Conservation (phyloP, 2,888 invertebrate genomes). For the Caenorhabditis sp. region DNA sequence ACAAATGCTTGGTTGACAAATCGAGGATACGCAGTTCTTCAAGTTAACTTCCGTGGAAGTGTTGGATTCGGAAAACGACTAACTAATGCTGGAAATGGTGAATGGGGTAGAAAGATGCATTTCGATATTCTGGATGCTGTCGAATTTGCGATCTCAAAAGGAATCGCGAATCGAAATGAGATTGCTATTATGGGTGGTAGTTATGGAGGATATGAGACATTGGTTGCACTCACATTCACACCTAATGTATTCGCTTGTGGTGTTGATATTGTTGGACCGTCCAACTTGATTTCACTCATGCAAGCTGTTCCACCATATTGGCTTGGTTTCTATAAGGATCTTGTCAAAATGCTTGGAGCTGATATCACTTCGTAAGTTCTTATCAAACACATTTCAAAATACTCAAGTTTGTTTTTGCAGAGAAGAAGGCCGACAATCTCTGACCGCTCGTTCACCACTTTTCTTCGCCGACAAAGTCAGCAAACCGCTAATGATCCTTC, state of each 20-base stretch:
- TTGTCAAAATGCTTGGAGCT: conserved; percentile 62
- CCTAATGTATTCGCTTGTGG: conserved; percentile 69
- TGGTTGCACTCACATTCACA: conserved; percentile 69
- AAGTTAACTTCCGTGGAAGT: conserved; percentile 69
- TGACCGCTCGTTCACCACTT: conserved; percentile 65
- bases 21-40: conserved; percentile 68
- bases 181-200: conserved; percentile 66
- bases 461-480: conserved; percentile 67
- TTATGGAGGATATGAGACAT: conserved; percentile 69
- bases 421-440: conserved; percentile 60
- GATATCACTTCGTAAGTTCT: conserved; percentile 49
- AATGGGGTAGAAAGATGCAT: conserved; percentile 71
- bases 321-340: conserved; percentile 67
- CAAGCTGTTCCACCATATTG: conserved; percentile 70
- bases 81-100: conserved; percentile 69
- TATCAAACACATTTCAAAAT: too few species aligned
- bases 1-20: conserved; percentile 67
- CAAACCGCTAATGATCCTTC: conserved; percentile 68
- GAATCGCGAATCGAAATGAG: conserved; percentile 57
- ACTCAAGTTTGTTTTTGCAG: not conserved
- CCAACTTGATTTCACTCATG: conserved; percentile 66
- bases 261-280: conserved; percentile 69
- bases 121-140: conserved; percentile 69
- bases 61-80: conserved; percentile 68
- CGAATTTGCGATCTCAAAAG: conserved; percentile 63